A percentile compares a stretch with the other conserved stretches of the same genome.
These are phyloP conservation scores for Papilio helenus DNA, from an alignment of 1,140 invertebrate species.

Conservation along the genomic window DNA sequence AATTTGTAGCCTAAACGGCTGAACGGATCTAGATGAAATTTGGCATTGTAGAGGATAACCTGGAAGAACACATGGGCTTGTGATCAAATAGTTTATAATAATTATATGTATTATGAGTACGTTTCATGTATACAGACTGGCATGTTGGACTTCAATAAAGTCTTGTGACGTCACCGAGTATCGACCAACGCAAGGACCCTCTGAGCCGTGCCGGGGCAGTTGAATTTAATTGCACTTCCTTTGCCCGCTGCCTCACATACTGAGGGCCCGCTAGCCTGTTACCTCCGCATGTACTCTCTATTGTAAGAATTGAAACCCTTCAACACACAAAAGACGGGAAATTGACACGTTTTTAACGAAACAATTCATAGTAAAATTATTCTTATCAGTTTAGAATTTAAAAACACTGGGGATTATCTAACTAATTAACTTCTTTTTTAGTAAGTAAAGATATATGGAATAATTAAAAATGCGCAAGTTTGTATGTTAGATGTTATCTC, in stretches of 20 bases:
- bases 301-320: background rate
- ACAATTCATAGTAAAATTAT: background rate
- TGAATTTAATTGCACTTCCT: constrained; percentile 20
- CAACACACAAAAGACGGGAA: background rate
- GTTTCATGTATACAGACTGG: background rate
- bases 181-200: constrained; percentile 1
- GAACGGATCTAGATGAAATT: too few relatives aligned
- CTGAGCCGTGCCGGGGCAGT: background rate
- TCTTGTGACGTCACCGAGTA: background rate
- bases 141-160: constrained; percentile 14
- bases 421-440: too few relatives aligned
- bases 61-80: too few relatives aligned
- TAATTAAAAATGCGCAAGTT: too few relatives aligned
- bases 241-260: background rate
- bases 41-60: too few relatives aligned
- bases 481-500: too few relatives aligned
- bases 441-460: too few relatives aligned
- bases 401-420: too few relatives aligned
- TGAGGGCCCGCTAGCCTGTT: background rate
- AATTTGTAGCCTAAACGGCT: too few relatives aligned
- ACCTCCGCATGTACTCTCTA: background rate
- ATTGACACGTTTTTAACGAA: background rate
- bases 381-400: background rate
- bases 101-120: background rate
- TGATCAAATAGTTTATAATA: too few relatives aligned